Evolutionary conservation across 2,888 invertebrate species (phyloP).

Genomic region (Phortica magna): DNA sequence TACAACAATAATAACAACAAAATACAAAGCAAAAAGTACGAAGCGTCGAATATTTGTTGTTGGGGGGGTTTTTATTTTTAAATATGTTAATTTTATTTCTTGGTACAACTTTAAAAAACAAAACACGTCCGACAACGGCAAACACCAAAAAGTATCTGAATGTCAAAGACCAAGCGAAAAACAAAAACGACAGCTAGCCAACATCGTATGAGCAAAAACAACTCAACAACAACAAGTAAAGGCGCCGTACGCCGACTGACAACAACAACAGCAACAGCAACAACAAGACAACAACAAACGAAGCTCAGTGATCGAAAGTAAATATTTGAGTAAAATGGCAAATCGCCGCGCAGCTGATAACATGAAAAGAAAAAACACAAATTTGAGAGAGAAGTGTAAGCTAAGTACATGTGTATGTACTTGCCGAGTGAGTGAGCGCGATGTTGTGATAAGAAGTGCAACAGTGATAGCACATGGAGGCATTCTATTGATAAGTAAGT

Average conservation of each 20-base stretch:
- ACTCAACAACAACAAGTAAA: background rate
- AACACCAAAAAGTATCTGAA: slow-evolving; percentile 65
- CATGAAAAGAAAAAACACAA: background rate
- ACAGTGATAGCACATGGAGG: background rate
- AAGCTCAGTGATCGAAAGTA: slow-evolving; percentile 14
- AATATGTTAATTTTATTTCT: background rate
- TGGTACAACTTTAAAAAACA: slow-evolving; percentile 15
- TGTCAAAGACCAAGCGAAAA: slow-evolving; percentile 36
- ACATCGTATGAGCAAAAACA: background rate
- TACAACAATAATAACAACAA: background rate
- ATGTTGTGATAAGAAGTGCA: background rate
- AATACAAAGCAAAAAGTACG: background rate
- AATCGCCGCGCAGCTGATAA: slow-evolving; percentile 8
- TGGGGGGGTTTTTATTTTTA: background rate
- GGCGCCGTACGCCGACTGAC: background rate
- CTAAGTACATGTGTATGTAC: background rate
- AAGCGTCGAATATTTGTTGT: background rate
- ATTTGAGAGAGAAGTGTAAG: background rate
- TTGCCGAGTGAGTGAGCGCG: too few species aligned
- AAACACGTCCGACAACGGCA: slow-evolving; percentile 59
- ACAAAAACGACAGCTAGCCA: background rate
- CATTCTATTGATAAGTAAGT: background rate
- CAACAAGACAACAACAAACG: background rate
- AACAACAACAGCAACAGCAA: background rate
- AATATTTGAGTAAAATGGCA: background rate